Conservation (phyloP, 2,113 vertebrate genomes). For the Pelusios castaneus region DNA sequence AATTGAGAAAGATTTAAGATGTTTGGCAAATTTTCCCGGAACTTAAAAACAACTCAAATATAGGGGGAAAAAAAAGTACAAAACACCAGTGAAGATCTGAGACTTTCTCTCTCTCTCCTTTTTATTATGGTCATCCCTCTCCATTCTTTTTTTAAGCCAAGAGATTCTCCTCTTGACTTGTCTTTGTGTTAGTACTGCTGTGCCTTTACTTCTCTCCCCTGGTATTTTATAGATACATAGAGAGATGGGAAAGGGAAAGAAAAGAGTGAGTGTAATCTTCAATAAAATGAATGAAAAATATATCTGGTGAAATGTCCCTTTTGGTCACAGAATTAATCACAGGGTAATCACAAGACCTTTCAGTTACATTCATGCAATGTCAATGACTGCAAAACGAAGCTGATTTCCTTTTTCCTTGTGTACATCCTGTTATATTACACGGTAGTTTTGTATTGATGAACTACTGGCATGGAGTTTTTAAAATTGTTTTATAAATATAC, state of each 20-base stretch:
- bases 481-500: constrained; percentile 56
- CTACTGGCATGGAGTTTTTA: constrained; percentile 31
- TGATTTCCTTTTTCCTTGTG: constrained; percentile 60
- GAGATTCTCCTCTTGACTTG: background rate
- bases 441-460: constrained; percentile 53
- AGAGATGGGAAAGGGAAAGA: background rate
- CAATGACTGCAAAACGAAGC: constrained; percentile 60
- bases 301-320: constrained; percentile 63
- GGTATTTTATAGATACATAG: background rate
- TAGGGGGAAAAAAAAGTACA: background rate
- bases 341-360: constrained; percentile 53
- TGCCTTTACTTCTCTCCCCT: background rate
- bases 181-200: background rate
- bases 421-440: constrained; percentile 67
- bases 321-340: constrained; percentile 67
- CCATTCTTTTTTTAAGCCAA: background rate
- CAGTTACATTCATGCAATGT: constrained; percentile 59
- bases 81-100: background rate
- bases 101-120: background rate
- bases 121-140: background rate
- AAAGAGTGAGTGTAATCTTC: background rate
- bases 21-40: background rate
- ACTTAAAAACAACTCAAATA: background rate
- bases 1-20: background rate
- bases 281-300: constrained; percentile 38